Percentiles rank a stretch among this genome's conserved stretches.
These are phyloP conservation scores for Zaprionus gabonicus DNA, from an alignment of 1,140 invertebrate species.

Conservation along the genomic window DNA sequence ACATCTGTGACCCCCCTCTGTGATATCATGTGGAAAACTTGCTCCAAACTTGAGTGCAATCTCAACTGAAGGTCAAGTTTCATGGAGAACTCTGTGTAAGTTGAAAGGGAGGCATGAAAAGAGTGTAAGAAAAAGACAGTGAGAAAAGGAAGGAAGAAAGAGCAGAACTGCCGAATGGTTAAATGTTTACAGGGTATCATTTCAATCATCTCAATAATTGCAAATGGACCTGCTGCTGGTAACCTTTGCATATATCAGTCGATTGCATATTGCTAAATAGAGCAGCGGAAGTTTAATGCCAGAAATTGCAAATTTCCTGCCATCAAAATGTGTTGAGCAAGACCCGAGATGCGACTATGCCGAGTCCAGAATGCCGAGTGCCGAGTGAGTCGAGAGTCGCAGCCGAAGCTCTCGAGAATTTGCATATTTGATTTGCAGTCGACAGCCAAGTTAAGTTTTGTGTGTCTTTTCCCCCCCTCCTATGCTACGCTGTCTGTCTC, in stretches of 20 bases:
- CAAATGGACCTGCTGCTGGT: neutral
- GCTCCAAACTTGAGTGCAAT: neutral
- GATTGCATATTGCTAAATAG: conserved; percentile 49
- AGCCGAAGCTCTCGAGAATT: conserved; percentile 41
- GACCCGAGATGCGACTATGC: neutral
- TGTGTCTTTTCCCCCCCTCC: neutral
- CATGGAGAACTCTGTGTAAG: conserved; percentile 7
- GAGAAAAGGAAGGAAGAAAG: neutral
- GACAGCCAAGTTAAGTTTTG: conserved; percentile 32
- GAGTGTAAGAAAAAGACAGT: neutral
- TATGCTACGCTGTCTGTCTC: neutral
- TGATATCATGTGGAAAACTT: conserved; percentile 56
- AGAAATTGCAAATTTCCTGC: conserved; percentile 80
- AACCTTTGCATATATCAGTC: neutral
- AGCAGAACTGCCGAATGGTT: neutral
- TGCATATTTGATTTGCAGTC: conserved; percentile 71
- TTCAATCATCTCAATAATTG: neutral
- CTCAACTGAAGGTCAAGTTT: neutral
- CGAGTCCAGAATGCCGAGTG: neutral
- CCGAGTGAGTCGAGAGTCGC: neutral
- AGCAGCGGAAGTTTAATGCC: conserved; percentile 73
- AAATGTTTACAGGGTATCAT: neutral
- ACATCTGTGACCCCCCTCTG: conserved; percentile 59
- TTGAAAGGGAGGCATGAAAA: neutral
- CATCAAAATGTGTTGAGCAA: conserved; percentile 65